Evolutionary conservation across 2,888 invertebrate genomes (phyloP).

Genomic region (Coremacera marginata): DNA sequence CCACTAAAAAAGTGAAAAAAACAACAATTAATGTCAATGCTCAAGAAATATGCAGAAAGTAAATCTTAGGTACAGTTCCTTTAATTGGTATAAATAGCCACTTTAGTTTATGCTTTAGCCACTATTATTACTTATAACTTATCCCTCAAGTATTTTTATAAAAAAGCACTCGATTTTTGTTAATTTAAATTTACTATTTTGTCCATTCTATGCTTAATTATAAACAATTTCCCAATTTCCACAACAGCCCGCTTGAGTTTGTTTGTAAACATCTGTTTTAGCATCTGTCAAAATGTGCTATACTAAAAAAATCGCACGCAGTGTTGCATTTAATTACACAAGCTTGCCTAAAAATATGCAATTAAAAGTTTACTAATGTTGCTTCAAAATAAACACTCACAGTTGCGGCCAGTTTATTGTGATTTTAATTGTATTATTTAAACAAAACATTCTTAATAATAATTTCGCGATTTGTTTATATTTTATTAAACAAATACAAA

Average conservation of each 20-base stretch:
- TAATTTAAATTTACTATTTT: slow-evolving; percentile 33
- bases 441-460: no score
- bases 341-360: slow-evolving; percentile 36
- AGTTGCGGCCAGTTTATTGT: not conserved
- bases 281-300: slow-evolving; percentile 19
- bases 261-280: slow-evolving; percentile 48
- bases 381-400: not conserved
- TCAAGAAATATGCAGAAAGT: not conserved
- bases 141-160: no score
- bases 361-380: not conserved
- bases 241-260: slow-evolving; percentile 39
- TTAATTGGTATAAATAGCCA: not conserved
- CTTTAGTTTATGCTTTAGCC: no score
- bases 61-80: not conserved
- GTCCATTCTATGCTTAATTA: slow-evolving; percentile 11
- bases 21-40: not conserved
- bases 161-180: no score
- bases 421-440: no score
- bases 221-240: slow-evolving; percentile 16
- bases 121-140: no score
- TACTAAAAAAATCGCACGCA: not conserved
- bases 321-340: not conserved
- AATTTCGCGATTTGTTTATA: no score
- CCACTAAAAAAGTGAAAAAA: slow-evolving; percentile 76
- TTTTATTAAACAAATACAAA: no score